These are phyloP conservation scores for Gymnarchus niloticus DNA, from an alignment of 2,113 vertebrate genomes.

Conservation along the genomic window DNA sequence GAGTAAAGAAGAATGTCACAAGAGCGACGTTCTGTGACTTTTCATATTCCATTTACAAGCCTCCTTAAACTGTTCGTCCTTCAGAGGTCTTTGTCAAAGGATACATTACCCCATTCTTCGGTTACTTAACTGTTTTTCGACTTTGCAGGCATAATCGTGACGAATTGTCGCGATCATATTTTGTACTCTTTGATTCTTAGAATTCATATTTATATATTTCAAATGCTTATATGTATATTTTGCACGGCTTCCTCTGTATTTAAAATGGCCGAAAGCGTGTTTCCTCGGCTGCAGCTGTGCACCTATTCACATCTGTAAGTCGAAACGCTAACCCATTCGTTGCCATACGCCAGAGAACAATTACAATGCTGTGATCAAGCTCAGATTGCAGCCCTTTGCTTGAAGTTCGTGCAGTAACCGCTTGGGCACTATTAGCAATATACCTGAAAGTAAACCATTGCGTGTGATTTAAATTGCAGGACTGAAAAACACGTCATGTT, in stretches of 20 bases:
- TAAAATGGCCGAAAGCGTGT: slow-evolving; percentile 28
- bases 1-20: neutral
- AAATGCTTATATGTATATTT: neutral
- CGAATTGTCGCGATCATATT: neutral
- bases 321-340: slow-evolving; percentile 34
- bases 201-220: neutral
- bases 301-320: slow-evolving; percentile 11
- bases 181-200: neutral
- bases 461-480: neutral
- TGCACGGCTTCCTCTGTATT: neutral
- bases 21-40: neutral
- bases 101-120: neutral
- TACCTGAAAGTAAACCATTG: neutral
- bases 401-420: neutral
- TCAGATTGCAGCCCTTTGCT: neutral
- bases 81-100: neutral
- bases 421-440: neutral
- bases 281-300: slow-evolving; percentile 19
- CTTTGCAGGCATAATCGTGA: neutral
- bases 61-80: slow-evolving; percentile 14
- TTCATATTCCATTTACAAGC: slow-evolving; percentile 9
- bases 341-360: slow-evolving; percentile 9
- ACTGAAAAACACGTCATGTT: neutral
- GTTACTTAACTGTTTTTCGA: neutral
- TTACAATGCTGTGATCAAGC: neutral